Conservation (phyloP, 2,797 vertebrate genomes). For the Phaenicophaeus curvirostris region DNA sequence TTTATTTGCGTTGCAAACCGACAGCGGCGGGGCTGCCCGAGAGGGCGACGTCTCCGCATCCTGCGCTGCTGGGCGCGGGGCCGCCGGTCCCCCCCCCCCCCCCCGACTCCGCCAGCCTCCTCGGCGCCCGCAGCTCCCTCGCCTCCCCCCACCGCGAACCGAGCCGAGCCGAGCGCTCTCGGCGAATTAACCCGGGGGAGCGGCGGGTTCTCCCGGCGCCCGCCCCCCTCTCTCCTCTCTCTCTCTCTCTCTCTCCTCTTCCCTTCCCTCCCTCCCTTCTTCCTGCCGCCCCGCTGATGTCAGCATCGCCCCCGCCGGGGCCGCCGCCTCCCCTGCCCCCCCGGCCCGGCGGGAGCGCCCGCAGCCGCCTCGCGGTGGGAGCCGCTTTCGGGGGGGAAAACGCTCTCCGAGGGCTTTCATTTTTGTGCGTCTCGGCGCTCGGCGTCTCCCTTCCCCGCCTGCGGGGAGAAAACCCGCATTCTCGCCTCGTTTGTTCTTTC, state of each 20-base stretch:
- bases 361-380: conserved; percentile 38
- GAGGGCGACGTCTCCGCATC: conserved; percentile 64
- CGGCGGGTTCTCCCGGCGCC: not conserved
- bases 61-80: not conserved
- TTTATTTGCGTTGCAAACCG: not conserved
- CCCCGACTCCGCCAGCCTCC: not conserved
- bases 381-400: conserved; percentile 56
- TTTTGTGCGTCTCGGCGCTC: conserved; percentile 55
- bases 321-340: not conserved
- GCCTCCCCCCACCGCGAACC: too few relatives aligned
- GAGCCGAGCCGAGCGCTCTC: not conserved
- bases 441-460: conserved; percentile 47
- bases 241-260: not conserved
- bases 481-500: not conserved
- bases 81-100: too few relatives aligned
- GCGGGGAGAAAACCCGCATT: conserved; percentile 32
- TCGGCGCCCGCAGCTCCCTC: not conserved
- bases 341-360: conserved; percentile 3
- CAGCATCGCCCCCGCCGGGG: conserved; percentile 67
- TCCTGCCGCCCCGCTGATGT: conserved; percentile 77
- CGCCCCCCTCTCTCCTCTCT: not conserved
- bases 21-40: not conserved
- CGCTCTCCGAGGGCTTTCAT: conserved; percentile 68
- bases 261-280: conserved; percentile 36
- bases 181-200: not conserved